These are phyloP conservation scores for Elysia crispata DNA, from an alignment of 2,888 invertebrate genomes.

Conservation along the genomic window DNA sequence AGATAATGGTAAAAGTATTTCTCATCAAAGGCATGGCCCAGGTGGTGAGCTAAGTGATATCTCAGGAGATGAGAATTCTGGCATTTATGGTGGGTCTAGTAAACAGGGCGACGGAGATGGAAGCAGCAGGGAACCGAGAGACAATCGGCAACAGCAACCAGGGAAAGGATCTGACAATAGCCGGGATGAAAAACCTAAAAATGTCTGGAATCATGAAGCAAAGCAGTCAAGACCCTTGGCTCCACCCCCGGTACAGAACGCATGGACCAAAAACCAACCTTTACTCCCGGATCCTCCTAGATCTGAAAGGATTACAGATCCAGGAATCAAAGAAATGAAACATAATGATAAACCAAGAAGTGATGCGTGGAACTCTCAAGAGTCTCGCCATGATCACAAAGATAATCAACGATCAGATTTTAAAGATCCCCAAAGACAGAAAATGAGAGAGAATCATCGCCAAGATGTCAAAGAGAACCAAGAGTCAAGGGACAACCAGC, in stretches of 20 bases:
- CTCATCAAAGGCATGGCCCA: conserved; percentile 49
- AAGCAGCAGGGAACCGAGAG: conserved; percentile 26
- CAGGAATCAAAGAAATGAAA: background rate
- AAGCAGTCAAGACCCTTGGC: conserved; percentile 1
- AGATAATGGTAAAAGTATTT: conserved; percentile 27
- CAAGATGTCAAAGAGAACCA: too few species aligned
- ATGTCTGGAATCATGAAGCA: conserved; percentile 35
- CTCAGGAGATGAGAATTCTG: conserved; percentile 63
- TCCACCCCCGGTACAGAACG: conserved; percentile 39
- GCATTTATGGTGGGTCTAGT: background rate
- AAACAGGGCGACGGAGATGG: background rate
- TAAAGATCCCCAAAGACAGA: too few species aligned
- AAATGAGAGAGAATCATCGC: too few species aligned
- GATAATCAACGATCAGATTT: background rate
- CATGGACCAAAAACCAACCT: conserved; percentile 43
- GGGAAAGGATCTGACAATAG: background rate
- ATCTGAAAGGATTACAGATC: background rate
- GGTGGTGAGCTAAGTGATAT: conserved; percentile 68
- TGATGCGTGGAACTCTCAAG: background rate
- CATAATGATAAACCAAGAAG: background rate
- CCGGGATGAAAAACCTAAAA: conserved; percentile 34
- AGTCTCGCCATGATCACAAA: background rate
- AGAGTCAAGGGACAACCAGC: too few species aligned
- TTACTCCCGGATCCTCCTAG: conserved; percentile 40
- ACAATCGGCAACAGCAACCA: conserved; percentile 37